Percentiles rank a stretch among this genome's conserved stretches.
phyloP scores from a whole-genome alignment of 2,888 invertebrate species.

The Caenorhabditis sp. region DNA sequence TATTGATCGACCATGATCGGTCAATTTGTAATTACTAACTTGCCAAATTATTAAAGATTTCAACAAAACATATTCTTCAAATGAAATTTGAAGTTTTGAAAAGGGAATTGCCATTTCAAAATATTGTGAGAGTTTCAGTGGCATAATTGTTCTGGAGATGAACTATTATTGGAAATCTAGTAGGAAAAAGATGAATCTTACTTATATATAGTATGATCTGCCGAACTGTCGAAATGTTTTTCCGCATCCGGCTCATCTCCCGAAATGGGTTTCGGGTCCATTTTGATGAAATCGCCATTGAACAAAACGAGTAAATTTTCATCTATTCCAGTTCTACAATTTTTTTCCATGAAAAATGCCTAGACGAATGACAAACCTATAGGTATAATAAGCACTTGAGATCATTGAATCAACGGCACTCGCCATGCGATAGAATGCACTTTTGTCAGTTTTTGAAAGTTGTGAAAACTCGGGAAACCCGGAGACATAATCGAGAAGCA shows the following conservation, averaged over 20 bases:
- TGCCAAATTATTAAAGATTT: slow-evolving; percentile 55
- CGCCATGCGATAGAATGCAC: slow-evolving; percentile 45
- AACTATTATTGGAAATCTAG: background rate
- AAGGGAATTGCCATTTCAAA: slow-evolving; percentile 46
- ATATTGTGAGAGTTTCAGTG: slow-evolving; percentile 47
- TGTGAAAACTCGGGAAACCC: slow-evolving; percentile 46
- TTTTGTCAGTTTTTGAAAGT: slow-evolving; percentile 42
- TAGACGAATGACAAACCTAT: slow-evolving; percentile 35
- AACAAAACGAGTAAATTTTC: slow-evolving; percentile 34
- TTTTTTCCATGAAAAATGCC: too few relatives aligned
- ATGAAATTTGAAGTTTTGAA: slow-evolving; percentile 37
- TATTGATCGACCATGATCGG: slow-evolving; percentile 38
- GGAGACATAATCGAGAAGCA: slow-evolving; percentile 51
- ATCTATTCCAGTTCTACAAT: slow-evolving; percentile 35
- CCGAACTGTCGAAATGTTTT: slow-evolving; percentile 17
- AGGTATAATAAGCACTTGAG: slow-evolving; percentile 51
- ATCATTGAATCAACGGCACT: slow-evolving; percentile 54
- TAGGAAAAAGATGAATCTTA: slow-evolving; percentile 10
- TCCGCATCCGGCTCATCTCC: slow-evolving; percentile 42
- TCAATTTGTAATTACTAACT: slow-evolving; percentile 35
- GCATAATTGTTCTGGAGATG: slow-evolving; percentile 48
- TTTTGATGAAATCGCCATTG: slow-evolving; percentile 45
- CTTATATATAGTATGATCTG: slow-evolving; percentile 50
- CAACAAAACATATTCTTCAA: slow-evolving; percentile 49
- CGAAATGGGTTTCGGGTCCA: slow-evolving; percentile 43